Percentiles rank a stretch among this genome's conserved stretches.
These are phyloP conservation scores for Hoplostethus atlanticus DNA, from an alignment of 2,797 vertebrate genomes.

Conservation along the genomic window DNA sequence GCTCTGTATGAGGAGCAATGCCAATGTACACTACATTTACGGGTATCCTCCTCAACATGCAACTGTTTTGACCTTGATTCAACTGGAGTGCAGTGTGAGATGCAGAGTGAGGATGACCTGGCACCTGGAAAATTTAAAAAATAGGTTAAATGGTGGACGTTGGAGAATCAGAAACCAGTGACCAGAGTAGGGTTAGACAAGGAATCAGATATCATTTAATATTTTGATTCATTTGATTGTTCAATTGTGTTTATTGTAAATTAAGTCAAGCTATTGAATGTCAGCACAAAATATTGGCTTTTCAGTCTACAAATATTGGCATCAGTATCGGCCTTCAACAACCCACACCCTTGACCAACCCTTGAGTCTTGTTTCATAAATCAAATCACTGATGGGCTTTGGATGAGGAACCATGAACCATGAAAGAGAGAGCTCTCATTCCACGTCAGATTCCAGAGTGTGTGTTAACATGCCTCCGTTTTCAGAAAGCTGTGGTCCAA, in stretches of 20 bases:
- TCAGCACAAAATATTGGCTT: too few species aligned
- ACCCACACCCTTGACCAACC: not conserved
- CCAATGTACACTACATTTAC: not conserved
- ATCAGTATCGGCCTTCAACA: too few species aligned
- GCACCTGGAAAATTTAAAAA: not conserved
- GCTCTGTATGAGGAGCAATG: not conserved
- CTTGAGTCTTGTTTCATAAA: not conserved
- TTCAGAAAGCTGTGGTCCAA: not conserved
- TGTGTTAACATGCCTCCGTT: not conserved
- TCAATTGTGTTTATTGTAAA: too few species aligned
- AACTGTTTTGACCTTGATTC: not conserved
- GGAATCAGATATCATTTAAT: too few species aligned
- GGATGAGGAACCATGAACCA: not conserved
- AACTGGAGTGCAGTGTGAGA: not conserved
- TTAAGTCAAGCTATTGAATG: too few species aligned
- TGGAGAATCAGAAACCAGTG: too few species aligned
- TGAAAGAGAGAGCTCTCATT: not conserved
- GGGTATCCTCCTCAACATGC: not conserved
- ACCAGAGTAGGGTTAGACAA: too few species aligned
- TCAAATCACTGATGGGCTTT: not conserved
- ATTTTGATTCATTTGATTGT: too few species aligned
- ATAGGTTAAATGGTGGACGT: not conserved
- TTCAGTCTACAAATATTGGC: too few species aligned
- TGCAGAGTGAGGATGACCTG: too few species aligned
- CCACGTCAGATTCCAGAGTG: conserved; percentile 4